Evolutionary conservation across 2,888 invertebrate genomes (phyloP).

Genomic region (Spisula subtruncata): DNA sequence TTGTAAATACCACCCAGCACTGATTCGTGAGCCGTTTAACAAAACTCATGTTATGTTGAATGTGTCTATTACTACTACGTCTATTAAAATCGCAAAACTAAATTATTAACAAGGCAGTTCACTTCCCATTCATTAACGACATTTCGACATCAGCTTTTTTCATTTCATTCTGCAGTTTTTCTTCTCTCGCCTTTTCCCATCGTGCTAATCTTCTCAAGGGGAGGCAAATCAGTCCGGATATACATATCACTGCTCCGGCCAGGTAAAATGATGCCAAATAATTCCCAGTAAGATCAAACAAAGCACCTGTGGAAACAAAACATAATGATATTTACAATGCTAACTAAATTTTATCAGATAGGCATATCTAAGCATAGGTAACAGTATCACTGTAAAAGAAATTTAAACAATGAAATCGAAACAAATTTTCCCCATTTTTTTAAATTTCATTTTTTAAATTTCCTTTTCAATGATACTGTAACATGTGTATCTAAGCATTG

Average conservation of each 20-base stretch:
- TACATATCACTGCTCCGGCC: slow-evolving; percentile 95
- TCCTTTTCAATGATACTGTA: no score
- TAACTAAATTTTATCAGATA: background rate
- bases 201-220: slow-evolving; percentile 80
- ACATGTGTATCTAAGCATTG: no score
- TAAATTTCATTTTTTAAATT: no score
- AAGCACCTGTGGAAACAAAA: slow-evolving; percentile 91
- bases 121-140: background rate
- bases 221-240: slow-evolving; percentile 94
- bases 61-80: no score
- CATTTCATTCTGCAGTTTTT: slow-evolving; percentile 19
- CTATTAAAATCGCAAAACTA: no score
- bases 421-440: no score
- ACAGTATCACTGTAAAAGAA: no score
- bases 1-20: no score
- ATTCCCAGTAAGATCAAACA: slow-evolving; percentile 95
- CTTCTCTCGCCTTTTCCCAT: slow-evolving; percentile 76
- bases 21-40: no score
- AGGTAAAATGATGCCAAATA: slow-evolving; percentile 97
- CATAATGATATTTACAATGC: background rate
- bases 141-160: slow-evolving; percentile 27
- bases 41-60: no score
- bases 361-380: background rate
- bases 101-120: background rate
- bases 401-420: no score